phyloP scores from a whole-genome alignment of 2,113 vertebrate genomes.

The Ceyx melanurus region DNA sequence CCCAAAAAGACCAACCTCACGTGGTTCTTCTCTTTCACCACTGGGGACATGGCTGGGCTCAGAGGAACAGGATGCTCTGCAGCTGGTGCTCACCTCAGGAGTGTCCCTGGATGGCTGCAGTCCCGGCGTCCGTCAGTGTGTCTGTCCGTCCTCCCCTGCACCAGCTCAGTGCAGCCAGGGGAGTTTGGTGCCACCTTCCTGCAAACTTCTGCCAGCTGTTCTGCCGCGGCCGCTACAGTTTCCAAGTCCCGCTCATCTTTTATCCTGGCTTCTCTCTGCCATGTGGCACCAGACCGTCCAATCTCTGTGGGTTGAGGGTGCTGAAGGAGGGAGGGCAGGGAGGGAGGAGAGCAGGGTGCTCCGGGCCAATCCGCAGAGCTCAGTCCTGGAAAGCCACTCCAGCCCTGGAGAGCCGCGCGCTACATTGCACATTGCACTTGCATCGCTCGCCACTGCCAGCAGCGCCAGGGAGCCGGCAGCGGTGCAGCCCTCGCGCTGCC shows the following conservation, averaged over 20 bases:
- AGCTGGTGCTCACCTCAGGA: background rate
- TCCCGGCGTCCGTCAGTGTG: accelerated
- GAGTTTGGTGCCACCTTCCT: background rate
- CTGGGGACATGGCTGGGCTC: slow-evolving; percentile 78
- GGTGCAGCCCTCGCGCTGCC: background rate
- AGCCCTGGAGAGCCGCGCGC: background rate
- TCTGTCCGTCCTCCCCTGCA: background rate
- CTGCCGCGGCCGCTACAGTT: background rate
- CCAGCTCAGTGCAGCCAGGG: background rate
- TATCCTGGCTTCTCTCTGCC: slow-evolving; percentile 45
- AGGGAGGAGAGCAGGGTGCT: slow-evolving; percentile 51
- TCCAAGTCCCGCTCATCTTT: slow-evolving; percentile 8
- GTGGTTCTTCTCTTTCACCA: slow-evolving; percentile 86
- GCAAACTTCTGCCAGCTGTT: background rate
- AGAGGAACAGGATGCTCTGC: background rate
- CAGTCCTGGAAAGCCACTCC: background rate
- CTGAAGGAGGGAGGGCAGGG: slow-evolving; percentile 26
- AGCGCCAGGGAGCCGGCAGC: background rate
- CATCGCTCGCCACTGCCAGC: background rate
- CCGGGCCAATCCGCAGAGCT: slow-evolving; percentile 43
- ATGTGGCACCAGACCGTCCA: slow-evolving; percentile 62
- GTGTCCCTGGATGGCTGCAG: background rate
- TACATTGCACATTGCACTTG: background rate
- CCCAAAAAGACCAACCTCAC: slow-evolving; percentile 89
- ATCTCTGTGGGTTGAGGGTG: slow-evolving; percentile 47